These are phyloP conservation scores for Platysteira castanea DNA, from an alignment of 2,113 vertebrate species.

Conservation along the genomic window DNA sequence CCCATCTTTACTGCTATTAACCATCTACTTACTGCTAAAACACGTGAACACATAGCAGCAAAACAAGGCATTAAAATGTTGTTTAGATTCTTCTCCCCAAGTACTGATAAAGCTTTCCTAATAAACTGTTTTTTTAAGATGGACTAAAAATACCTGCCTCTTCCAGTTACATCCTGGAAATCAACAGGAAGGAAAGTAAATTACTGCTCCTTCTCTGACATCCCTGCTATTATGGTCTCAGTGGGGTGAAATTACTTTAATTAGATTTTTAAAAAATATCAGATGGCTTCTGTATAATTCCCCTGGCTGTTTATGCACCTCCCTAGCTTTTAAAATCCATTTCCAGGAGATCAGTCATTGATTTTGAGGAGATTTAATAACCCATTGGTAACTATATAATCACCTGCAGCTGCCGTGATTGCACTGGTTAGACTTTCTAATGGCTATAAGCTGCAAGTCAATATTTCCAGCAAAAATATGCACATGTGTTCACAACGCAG, in stretches of 20 bases:
- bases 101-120: background rate
- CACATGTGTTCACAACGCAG: background rate
- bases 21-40: background rate
- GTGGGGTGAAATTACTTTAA: slow-evolving; percentile 34
- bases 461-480: background rate
- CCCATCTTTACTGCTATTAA: background rate
- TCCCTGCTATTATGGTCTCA: background rate
- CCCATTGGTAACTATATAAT: background rate
- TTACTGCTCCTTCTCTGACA: background rate
- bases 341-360: slow-evolving; percentile 21
- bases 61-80: background rate
- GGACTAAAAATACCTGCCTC: background rate
- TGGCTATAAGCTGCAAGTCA: background rate
- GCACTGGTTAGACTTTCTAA: background rate
- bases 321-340: background rate
- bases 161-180: slow-evolving; percentile 4
- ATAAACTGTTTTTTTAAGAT: background rate
- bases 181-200: slow-evolving; percentile 29
- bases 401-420: slow-evolving; percentile 5
- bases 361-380: slow-evolving; percentile 45
- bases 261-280: slow-evolving; percentile 25
- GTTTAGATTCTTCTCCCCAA: background rate
- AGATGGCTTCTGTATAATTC: background rate
- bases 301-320: background rate
- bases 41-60: background rate